Evolutionary conservation across 2,797 vertebrate genomes (phyloP).

Genomic region (Gila robusta): DNA sequence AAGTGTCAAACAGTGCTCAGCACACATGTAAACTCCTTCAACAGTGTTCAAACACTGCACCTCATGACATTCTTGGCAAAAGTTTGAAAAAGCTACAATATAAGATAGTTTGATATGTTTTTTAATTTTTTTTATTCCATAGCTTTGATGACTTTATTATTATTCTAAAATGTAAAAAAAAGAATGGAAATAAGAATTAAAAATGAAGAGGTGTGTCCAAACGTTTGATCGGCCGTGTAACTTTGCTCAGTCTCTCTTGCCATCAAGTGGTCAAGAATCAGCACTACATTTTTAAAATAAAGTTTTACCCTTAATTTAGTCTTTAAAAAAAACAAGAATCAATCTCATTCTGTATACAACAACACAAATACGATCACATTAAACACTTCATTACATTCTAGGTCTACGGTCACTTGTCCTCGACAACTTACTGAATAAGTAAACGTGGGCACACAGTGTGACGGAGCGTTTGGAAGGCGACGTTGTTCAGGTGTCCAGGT

Average conservation of each 20-base stretch:
- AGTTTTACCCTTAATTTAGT: constrained; percentile 6
- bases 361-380: constrained; percentile 32
- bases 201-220: neutral
- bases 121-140: neutral
- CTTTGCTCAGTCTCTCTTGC: constrained; percentile 53
- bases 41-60: neutral
- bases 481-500: constrained; percentile 83
- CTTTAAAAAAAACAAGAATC: constrained; percentile 28
- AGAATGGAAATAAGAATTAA: neutral
- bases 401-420: constrained; percentile 45
- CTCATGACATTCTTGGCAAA: neutral
- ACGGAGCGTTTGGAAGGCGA: neutral
- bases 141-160: neutral
- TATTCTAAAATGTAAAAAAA: neutral
- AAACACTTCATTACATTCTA: constrained; percentile 53
- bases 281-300: constrained; percentile 33
- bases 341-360: constrained; percentile 1
- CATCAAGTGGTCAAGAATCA: constrained; percentile 66
- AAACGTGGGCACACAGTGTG: constrained; percentile 34
- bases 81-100: neutral
- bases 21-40: neutral
- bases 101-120: neutral
- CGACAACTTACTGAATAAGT: constrained; percentile 3
- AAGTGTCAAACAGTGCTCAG: neutral
- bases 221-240: neutral